Base-by-base conservation (phyloP, 2,797 vertebrate genomes). In the Coendou prehensilis region DNA sequence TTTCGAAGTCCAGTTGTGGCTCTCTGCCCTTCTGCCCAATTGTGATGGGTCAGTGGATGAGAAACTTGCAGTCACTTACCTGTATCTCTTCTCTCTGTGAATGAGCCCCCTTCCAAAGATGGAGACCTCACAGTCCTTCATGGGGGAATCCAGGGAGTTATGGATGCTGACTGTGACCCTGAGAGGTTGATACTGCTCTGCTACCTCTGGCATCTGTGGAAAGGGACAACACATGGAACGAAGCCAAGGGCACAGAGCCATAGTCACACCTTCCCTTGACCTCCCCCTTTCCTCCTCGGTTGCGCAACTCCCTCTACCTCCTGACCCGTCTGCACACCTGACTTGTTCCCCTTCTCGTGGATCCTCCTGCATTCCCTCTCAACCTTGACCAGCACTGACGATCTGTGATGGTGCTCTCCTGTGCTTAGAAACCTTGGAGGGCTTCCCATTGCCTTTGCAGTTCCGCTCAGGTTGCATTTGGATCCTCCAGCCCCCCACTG, bases 61-160 rank as follows among this genome's bases (percentile, higher is more conserved):
- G 83, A 95, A 85, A 41, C 56, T 37, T 91, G 30, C 2, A 11
- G 10, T 91, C 41, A 73, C 96, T 97, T 96, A 98, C 98, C 92
- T 97, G 89, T 98, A 98, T 56, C 73, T 96, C 85, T 97, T 98
- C 41, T 98, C 97, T 95, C 95, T 96, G 52, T 92, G 56, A 33
- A 99, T 64, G 14, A 99, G 97, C 0, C 99, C 99, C 89, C 95
- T 98, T 59, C 99, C 99, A 6, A 98, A 91, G 2, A 99, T 20
- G 5, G 98, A 98, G 79, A 99, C 54, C 9, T 69, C 33, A 92
- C 99, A 99, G 82, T 98, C 75, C 6, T 80, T 96, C 97, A 99
- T 92, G 3, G 95, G 93, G 23, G 96, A 93, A 0, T 94, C 3
- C 15, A 98, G 33, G 2, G 99, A 98, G 97, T 99, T 99, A 64